These are phyloP conservation scores for Automeris io DNA, from an alignment of 2,888 invertebrate species.

Conservation along the genomic window DNA sequence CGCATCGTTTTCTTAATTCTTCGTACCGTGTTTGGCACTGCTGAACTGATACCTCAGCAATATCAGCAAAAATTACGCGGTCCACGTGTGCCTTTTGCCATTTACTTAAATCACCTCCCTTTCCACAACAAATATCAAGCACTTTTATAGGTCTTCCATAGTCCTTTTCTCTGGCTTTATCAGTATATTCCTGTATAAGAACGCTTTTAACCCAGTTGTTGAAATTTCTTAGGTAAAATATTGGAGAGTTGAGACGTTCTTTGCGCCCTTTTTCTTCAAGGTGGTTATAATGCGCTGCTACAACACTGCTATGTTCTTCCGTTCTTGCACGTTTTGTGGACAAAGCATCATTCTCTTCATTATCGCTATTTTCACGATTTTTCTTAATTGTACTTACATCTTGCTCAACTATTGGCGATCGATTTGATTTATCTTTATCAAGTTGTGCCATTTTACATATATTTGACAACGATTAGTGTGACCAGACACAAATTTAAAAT, in stretches of 20 bases:
- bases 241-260: conserved; percentile 90
- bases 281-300: conserved; percentile 96
- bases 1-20: conserved; percentile 74
- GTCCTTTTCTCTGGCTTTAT: conserved; percentile 80
- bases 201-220: conserved; percentile 99
- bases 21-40: conserved; percentile 92
- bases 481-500: too few species aligned
- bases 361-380: conserved; percentile 6
- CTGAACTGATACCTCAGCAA: conserved; percentile 93
- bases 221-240: conserved; percentile 95
- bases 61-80: conserved; percentile 93
- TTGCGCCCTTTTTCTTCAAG: conserved; percentile 88
- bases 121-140: conserved; percentile 97
- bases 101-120: conserved; percentile 98
- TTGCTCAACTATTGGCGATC: conserved; percentile 3
- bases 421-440: conserved; percentile 13
- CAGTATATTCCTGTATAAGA: conserved; percentile 89
- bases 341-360: not conserved
- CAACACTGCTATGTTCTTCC: conserved; percentile 76
- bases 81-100: conserved; percentile 91
- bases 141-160: conserved; percentile 83
- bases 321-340: conserved; percentile 8
- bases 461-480: too few species aligned
- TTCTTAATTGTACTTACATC: not conserved
- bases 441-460: too few species aligned